Percentiles rank a stretch among this genome's conserved stretches.
phyloP scores from a whole-genome alignment of 2,113 vertebrate species.

The Channa argus region DNA sequence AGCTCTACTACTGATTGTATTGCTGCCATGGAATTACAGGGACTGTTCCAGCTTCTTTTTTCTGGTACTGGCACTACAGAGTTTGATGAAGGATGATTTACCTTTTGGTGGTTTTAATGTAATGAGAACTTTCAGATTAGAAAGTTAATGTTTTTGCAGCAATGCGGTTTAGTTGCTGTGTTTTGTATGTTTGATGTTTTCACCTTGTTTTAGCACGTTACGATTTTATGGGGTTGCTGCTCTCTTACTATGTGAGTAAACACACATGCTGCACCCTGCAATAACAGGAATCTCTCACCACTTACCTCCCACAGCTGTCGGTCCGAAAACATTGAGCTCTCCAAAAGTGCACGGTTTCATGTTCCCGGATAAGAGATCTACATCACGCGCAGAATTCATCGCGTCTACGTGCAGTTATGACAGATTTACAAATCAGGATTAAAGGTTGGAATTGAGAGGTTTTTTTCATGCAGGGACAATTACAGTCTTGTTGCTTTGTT shows the following conservation, averaged over 20 bases:
- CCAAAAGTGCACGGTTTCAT: not conserved
- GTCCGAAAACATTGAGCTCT: not conserved
- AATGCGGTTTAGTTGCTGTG: slow-evolving; percentile 17
- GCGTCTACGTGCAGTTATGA: not conserved
- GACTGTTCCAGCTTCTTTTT: slow-evolving; percentile 1
- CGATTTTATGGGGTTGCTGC: slow-evolving; percentile 23
- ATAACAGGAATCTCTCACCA: slow-evolving; percentile 42
- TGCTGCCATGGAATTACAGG: slow-evolving; percentile 3
- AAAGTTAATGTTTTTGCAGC: slow-evolving; percentile 6
- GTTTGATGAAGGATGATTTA: slow-evolving; percentile 6
- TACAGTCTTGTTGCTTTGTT: slow-evolving; percentile 32
- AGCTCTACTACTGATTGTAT: not conserved
- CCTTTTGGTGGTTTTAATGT: not conserved
- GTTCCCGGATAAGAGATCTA: not conserved
- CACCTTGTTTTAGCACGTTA: slow-evolving; percentile 14
- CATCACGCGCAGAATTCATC: not conserved
- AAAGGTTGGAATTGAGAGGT: slow-evolving; percentile 3
- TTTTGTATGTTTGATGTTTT: slow-evolving; percentile 21
- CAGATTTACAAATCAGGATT: slow-evolving; percentile 3
- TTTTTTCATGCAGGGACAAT: slow-evolving; percentile 21
- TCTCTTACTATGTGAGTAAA: slow-evolving; percentile 39
- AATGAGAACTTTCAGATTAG: not conserved
- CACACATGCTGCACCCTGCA: slow-evolving; percentile 27
- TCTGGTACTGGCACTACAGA: not conserved
- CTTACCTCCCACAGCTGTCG: slow-evolving; percentile 20